Evolutionary conservation across 2,797 vertebrate genomes (phyloP).

Genomic region (Tauraco hartlaubi): DNA sequence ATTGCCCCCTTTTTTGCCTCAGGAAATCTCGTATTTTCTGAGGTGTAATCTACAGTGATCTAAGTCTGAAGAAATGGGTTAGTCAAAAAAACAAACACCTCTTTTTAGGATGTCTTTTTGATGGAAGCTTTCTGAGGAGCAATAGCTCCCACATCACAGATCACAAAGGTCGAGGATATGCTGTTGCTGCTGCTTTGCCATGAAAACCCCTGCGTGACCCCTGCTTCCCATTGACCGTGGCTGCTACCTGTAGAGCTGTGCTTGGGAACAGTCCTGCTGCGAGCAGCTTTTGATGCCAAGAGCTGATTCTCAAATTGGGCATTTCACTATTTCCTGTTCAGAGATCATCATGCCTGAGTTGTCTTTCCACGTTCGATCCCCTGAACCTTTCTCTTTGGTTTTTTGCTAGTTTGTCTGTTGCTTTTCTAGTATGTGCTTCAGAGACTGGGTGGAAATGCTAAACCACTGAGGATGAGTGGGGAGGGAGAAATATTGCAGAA

Average conservation of each 20-base stretch:
- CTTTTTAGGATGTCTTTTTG: not conserved
- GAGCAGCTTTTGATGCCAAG: not conserved
- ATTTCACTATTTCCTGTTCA: not conserved
- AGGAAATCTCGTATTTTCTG: not conserved
- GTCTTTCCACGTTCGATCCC: not conserved
- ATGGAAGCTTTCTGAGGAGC: not conserved
- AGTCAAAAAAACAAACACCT: not conserved
- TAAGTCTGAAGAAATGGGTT: not conserved
- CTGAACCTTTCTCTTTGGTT: not conserved
- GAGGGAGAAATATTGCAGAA: not conserved
- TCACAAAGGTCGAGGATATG: not conserved
- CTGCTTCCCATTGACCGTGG: not conserved
- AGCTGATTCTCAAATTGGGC: not conserved
- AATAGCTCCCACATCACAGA: not conserved
- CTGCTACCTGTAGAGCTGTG: not conserved
- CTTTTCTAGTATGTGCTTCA: not conserved
- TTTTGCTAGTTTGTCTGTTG: not conserved
- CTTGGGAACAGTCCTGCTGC: not conserved
- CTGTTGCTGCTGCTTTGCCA: not conserved
- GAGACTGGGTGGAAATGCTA: not conserved
- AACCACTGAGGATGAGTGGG: not conserved
- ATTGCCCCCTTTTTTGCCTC: not conserved
- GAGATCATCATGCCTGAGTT: not conserved
- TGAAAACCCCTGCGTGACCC: not conserved
- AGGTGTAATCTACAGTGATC: not conserved